These are phyloP conservation scores for Aurelia sp. DNA, from an alignment of 30 jellyfish, hydroid and myxozoan species.

Conservation along the genomic window DNA sequence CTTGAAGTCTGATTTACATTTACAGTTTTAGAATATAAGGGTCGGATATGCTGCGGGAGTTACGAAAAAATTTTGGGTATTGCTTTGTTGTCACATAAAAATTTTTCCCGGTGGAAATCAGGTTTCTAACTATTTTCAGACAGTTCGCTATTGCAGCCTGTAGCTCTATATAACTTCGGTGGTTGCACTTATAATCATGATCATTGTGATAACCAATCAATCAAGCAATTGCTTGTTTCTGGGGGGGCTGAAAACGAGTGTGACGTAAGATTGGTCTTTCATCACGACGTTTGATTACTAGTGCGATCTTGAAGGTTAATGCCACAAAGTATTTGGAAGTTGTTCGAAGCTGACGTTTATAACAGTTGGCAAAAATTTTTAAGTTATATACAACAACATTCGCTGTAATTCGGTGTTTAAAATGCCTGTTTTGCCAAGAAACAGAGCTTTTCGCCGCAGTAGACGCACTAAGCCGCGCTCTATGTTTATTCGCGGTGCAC, in stretches of 20 bases:
- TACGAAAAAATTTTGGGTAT: no score
- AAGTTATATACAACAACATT: not conserved
- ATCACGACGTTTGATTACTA: not conserved
- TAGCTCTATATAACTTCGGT: no score
- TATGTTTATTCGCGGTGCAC: not conserved
- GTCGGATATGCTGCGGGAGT: no score
- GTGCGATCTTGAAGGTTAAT: not conserved
- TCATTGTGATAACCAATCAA: no score
- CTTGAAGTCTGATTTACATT: no score
- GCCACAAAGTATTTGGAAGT: not conserved
- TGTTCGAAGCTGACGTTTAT: not conserved
- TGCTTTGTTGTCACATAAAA: no score
- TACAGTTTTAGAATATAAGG: no score
- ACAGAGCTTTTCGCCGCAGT: constrained; percentile 30
- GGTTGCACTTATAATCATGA: no score
- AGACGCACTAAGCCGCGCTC: constrained; percentile 9
- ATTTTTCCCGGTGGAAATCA: no score
- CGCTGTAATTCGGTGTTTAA: not conserved
- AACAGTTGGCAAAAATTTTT: not conserved
- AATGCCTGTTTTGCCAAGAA: constrained; percentile 45
- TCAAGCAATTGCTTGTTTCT: no score
- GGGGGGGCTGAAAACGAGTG: not conserved
- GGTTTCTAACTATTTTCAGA: no score
- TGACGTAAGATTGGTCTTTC: not conserved
- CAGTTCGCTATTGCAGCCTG: no score